Conservation (phyloP, 2,888 invertebrate species). For the Polyploca ridens region DNA sequence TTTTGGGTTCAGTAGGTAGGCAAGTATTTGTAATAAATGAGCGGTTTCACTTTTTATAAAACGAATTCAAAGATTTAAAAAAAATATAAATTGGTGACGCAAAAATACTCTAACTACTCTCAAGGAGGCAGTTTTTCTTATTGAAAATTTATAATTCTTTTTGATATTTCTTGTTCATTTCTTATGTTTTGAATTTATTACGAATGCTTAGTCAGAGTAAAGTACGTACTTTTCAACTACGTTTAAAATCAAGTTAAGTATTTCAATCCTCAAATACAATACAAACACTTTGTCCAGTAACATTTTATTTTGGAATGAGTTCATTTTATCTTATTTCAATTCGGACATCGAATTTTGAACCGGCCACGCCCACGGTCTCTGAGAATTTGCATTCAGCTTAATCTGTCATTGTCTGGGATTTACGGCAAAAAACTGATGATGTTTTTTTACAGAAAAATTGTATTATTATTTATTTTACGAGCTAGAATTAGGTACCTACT, state of each 20-base stretch:
- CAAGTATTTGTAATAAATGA: conserved; percentile 20
- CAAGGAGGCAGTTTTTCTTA: conserved; percentile 29
- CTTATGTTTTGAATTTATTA: too few relatives aligned
- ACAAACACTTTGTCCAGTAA: conserved; percentile 4
- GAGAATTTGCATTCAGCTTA: conserved; percentile 68
- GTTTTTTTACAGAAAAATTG: conserved; percentile 21
- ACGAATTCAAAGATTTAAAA: neutral
- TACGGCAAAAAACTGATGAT: conserved; percentile 34
- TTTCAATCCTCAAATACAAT: neutral
- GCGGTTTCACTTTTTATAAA: conserved; percentile 12
- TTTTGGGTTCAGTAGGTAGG: conserved; percentile 30
- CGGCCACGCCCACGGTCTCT: conserved; percentile 66
- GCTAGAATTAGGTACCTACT: too few relatives aligned
- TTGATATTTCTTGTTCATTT: too few relatives aligned
- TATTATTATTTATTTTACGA: neutral
- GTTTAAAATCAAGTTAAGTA: neutral
- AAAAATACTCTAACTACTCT: neutral
- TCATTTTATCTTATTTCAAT: conserved; percentile 56
- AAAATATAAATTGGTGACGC: neutral
- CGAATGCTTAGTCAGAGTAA: too few relatives aligned
- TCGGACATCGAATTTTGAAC: conserved; percentile 37
- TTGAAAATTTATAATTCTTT: conserved; percentile 14
- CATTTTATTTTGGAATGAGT: neutral
- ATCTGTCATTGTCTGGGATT: conserved; percentile 73
- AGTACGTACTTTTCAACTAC: too few relatives aligned